Conservation (phyloP, 2,888 invertebrate species). For the Eupithecia pulchellata region DNA sequence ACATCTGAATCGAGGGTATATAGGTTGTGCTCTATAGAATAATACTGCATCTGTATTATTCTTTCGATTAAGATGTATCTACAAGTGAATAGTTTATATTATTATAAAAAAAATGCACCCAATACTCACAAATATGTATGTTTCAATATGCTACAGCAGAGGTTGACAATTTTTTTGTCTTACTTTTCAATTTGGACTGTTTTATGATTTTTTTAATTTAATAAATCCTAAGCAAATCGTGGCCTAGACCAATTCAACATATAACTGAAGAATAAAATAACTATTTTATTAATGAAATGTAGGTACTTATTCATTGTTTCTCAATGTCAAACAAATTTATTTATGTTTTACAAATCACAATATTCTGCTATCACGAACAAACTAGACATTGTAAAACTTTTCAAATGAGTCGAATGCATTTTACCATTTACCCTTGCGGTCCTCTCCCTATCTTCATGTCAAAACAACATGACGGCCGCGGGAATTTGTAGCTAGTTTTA, state of each 20-base stretch:
- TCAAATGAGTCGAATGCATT: conserved; percentile 35
- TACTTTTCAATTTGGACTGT: too few species aligned
- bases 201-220: too few species aligned
- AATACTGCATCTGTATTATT: too few species aligned
- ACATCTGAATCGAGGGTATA: too few species aligned
- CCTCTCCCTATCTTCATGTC: conserved; percentile 32
- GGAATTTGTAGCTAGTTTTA: conserved; percentile 28
- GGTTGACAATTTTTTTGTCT: too few species aligned
- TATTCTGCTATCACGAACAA: background rate
- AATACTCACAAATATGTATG: too few species aligned
- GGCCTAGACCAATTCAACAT: background rate
- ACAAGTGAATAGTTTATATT: too few species aligned
- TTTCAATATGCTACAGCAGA: too few species aligned
- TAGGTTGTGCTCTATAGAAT: too few species aligned
- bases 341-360: background rate
- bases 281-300: background rate
- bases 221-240: background rate
- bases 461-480: conserved; percentile 38
- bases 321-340: background rate
- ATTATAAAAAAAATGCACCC: too few species aligned
- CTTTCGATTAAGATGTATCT: too few species aligned
- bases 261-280: background rate
- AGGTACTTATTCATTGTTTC: background rate
- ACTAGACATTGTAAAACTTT: conserved; percentile 33
- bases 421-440: conserved; percentile 30